A percentile compares a stretch with the other conserved stretches of the same genome.
Conservation (phyloP, 1,140 invertebrate genomes). For the Aphaenogaster floridana region DNA sequence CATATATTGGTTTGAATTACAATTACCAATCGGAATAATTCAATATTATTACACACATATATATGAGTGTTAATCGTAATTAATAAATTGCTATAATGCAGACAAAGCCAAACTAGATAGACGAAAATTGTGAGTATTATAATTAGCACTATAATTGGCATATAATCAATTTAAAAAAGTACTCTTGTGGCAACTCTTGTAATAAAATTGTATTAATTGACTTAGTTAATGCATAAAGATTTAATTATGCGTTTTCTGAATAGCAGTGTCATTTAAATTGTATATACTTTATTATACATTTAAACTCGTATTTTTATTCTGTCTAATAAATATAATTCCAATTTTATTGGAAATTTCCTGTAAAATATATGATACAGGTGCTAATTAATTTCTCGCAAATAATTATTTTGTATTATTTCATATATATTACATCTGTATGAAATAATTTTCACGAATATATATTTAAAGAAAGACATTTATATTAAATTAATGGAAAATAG, state of each 20-base stretch:
- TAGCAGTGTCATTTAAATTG: neutral
- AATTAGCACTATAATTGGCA: conserved; percentile 14
- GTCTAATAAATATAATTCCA: conserved; percentile 9
- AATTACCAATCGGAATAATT: conserved; percentile 22
- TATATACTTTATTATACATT: conserved; percentile 4
- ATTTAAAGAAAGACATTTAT: neutral
- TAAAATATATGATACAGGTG: neutral
- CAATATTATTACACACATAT: neutral
- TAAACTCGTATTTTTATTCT: neutral
- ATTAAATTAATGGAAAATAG: conserved; percentile 7
- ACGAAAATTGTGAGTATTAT: neutral
- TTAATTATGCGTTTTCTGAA: conserved; percentile 5
- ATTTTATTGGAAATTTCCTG: conserved; percentile 18
- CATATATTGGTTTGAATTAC: neutral
- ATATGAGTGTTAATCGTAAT: neutral
- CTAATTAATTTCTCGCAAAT: neutral
- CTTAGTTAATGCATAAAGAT: neutral
- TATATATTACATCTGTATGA: neutral
- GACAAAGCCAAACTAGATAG: neutral
- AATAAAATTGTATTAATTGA: conserved; percentile 45
- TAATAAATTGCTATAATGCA: neutral
- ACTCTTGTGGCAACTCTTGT: conserved; percentile 20
- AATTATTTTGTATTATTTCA: conserved; percentile 3
- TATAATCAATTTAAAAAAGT: conserved; percentile 14
- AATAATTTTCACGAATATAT: conserved; percentile 15